Evolutionary conservation across 1,140 invertebrate genomes (phyloP).

Genomic region (Ylistrum balloti): DNA sequence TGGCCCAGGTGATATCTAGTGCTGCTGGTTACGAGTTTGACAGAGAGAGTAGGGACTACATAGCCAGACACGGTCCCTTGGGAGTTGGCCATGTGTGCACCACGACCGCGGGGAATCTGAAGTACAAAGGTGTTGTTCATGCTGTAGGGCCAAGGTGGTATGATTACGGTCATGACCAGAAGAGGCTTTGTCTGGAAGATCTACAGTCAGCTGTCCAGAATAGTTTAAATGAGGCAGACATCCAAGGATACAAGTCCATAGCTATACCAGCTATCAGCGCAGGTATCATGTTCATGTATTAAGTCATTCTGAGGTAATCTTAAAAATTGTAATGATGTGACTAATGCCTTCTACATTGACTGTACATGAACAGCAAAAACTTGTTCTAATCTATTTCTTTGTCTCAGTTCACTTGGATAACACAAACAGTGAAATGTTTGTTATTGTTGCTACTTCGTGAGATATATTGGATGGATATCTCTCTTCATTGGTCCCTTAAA

Average conservation of each 20-base stretch:
- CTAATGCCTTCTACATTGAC: no score
- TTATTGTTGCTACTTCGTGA: no score
- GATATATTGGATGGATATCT: no score
- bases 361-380: no score
- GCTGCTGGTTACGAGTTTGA: conserved; percentile 65
- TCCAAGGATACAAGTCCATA: conserved; percentile 47
- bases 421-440: no score
- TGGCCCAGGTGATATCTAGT: conserved; percentile 90
- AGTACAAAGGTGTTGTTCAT: conserved; percentile 67
- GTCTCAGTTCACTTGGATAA: no score
- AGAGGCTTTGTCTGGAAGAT: conserved; percentile 57
- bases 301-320: no score
- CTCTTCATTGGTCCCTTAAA: no score
- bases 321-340: no score
- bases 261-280: conserved; percentile 66
- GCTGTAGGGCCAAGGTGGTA: conserved; percentile 70
- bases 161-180: conserved; percentile 52
- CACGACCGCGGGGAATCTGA: no score
- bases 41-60: conserved; percentile 63
- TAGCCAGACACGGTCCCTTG: conserved; percentile 58
- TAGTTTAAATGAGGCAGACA: conserved; percentile 57
- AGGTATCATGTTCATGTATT: no score
- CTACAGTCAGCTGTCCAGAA: conserved; percentile 46
- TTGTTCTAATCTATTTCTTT: no score
- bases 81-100: conserved; percentile 61